A percentile compares a stretch with the other conserved stretches of the same genome.
phyloP scores from a whole-genome alignment of 2,888 invertebrate genomes.

The Chloroclystis v-ata region DNA sequence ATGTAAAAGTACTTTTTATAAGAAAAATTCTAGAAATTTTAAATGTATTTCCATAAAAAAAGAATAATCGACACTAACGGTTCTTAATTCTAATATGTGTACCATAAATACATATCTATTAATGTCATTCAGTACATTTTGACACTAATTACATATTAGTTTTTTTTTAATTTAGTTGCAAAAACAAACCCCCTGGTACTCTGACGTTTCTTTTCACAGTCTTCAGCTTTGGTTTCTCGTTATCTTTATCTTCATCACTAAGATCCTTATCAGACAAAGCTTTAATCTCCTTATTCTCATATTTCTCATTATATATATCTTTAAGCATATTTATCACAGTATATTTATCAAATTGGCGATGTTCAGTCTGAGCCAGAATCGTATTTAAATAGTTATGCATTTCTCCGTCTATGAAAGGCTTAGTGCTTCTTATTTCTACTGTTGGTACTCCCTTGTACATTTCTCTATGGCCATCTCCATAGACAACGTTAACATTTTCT shows the following conservation, averaged over 20 bases:
- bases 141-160: no score
- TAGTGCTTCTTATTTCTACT: not conserved
- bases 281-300: no score
- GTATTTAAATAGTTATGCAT: not conserved
- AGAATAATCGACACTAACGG: no score
- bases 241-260: not conserved
- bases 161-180: not conserved
- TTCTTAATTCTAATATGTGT: no score
- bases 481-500: not conserved
- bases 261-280: not conserved
- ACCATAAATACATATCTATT: no score
- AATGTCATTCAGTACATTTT: no score
- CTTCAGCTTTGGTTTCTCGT: not conserved
- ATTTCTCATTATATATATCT: not conserved
- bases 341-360: not conserved
- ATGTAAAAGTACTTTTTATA: no score
- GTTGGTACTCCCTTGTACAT: not conserved
- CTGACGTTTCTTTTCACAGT: not conserved
- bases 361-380: not conserved
- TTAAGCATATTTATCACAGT: not conserved
- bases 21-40: no score
- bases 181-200: not conserved
- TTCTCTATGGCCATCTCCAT: not conserved
- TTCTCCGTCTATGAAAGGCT: not conserved
- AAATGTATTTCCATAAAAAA: no score